phyloP scores from a whole-genome alignment of 2,113 vertebrate genomes.

The Phrynosoma blainvillii region DNA sequence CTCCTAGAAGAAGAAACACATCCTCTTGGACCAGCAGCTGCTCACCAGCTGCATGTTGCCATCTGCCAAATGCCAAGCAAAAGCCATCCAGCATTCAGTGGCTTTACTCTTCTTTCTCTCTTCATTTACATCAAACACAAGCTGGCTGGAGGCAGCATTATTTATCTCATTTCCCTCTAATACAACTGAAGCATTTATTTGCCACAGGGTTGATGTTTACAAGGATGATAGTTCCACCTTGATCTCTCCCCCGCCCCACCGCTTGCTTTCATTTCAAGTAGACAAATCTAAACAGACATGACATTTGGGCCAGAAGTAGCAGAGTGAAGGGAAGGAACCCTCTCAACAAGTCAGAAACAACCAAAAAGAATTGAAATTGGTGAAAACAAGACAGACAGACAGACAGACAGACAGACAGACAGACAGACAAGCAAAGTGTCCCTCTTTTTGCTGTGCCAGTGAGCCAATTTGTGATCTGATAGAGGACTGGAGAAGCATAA shows the following conservation, averaged over 20 bases:
- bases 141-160: not conserved
- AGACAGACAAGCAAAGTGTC: not conserved
- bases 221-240: not conserved
- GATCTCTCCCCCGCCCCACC: not conserved
- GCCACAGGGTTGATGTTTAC: not conserved
- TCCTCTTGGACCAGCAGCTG: conserved; percentile 15
- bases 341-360: not conserved
- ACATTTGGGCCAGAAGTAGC: not conserved
- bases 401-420: not conserved
- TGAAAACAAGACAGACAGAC: not conserved
- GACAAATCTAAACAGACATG: not conserved
- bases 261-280: not conserved
- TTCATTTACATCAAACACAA: conserved; percentile 25
- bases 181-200: not conserved
- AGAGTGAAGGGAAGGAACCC: not conserved
- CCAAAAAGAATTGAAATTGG: not conserved
- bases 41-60: conserved; percentile 12
- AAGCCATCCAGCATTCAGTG: not conserved
- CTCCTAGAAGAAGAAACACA: not conserved
- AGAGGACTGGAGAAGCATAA: not conserved
- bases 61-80: conserved; percentile 14
- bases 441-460: not conserved
- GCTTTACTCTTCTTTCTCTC: conserved; percentile 11
- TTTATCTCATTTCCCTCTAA: not conserved
- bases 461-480: not conserved